A percentile compares a stretch with the other conserved stretches of the same genome.
Evolutionary conservation across 2,797 vertebrate species (phyloP).

Genomic region (Dendrocincla fuliginosa): DNA sequence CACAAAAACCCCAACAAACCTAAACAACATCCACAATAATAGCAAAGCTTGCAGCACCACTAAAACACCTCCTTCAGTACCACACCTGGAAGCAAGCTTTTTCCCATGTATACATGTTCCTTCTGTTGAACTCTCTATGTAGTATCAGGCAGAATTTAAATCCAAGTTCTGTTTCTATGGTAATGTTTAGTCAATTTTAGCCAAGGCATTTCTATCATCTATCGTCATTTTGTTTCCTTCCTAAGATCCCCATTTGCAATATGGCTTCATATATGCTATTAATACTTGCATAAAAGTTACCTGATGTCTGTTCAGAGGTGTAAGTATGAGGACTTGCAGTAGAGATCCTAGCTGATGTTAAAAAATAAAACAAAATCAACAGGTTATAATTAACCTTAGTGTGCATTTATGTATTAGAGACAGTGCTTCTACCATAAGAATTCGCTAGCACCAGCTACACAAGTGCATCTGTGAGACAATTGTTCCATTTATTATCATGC

Average conservation of each 20-base stretch:
- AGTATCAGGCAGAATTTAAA: not conserved
- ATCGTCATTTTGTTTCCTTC: not conserved
- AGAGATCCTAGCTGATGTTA: conserved; percentile 55
- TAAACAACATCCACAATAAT: not conserved
- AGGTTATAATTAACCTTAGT: not conserved
- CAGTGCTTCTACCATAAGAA: not conserved
- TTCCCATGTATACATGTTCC: not conserved
- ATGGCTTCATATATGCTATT: not conserved
- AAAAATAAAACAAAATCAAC: conserved; percentile 51
- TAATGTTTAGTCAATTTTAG: not conserved
- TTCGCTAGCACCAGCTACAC: not conserved
- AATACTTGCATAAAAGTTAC: conserved; percentile 40
- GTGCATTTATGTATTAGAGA: not conserved
- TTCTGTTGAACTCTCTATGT: not conserved
- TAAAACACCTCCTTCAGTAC: not conserved
- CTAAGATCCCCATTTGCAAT: not conserved
- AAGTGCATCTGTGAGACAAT: not conserved
- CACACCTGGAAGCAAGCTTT: not conserved
- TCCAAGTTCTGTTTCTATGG: not conserved
- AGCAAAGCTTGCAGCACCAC: not conserved
- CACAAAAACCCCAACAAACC: not conserved
- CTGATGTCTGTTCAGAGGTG: conserved; percentile 45
- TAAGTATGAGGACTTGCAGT: conserved; percentile 32
- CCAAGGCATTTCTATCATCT: not conserved
- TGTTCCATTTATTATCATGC: not conserved